Conservation (phyloP, 2,888 invertebrate genomes). For the Gari tellinella region DNA sequence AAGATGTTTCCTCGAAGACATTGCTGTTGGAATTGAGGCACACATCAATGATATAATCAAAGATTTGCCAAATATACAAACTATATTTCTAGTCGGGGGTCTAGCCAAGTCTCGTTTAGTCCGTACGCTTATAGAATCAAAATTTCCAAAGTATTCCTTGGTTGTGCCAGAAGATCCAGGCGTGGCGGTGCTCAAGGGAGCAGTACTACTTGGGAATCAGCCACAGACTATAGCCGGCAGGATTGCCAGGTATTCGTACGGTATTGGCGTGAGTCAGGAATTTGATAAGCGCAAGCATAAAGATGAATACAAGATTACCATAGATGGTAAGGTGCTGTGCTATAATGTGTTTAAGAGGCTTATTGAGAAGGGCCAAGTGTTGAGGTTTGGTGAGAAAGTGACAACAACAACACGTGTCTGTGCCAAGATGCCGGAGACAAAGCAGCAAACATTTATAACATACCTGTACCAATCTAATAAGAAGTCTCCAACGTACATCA, state of each 20-base stretch:
- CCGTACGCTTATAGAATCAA: conserved; percentile 4
- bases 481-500: conserved; percentile 3
- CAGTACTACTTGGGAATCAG: conserved; percentile 19
- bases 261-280: conserved; percentile 18
- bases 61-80: background rate
- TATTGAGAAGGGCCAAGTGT: conserved; percentile 25
- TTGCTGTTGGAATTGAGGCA: conserved; percentile 7
- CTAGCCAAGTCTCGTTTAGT: conserved; percentile 17
- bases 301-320: conserved; percentile 15
- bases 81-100: conserved; percentile 26
- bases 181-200: conserved; percentile 23
- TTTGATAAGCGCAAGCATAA: conserved; percentile 13
- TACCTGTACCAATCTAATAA: conserved; percentile 21
- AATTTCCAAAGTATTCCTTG: conserved; percentile 5
- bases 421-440: too few relatives aligned
- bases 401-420: too few relatives aligned
- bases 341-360: conserved; percentile 15
- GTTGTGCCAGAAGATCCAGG: conserved; percentile 19
- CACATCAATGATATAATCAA: background rate
- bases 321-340: conserved; percentile 22
- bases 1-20: conserved; percentile 9
- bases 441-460: too few relatives aligned
- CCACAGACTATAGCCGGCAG: conserved; percentile 21
- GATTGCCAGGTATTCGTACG: conserved; percentile 29
- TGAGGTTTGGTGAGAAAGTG: conserved; percentile 16